Evolutionary conservation across 2,888 invertebrate genomes (phyloP).

Genomic region (Cerastoderma edule): DNA sequence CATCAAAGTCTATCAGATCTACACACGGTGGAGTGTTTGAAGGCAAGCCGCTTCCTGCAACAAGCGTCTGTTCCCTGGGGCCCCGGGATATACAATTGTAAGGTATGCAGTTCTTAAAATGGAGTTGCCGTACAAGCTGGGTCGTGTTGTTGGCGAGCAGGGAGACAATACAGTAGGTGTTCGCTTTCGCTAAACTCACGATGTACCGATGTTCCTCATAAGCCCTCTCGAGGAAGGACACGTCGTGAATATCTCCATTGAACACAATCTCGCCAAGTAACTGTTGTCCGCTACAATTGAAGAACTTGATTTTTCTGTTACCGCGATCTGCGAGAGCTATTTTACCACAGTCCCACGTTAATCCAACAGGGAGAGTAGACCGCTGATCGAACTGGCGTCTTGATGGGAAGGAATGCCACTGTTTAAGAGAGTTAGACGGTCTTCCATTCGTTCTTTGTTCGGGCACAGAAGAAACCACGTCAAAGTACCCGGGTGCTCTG

Average conservation of each 20-base stretch:
- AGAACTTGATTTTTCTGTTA: constrained; percentile 52
- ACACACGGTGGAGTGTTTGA: constrained; percentile 23
- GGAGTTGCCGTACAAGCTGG: constrained; percentile 34
- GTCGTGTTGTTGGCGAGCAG: constrained; percentile 9
- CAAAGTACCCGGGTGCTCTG: constrained; percentile 12
- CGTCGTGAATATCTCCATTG: constrained; percentile 44
- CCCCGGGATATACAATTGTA: constrained; percentile 49
- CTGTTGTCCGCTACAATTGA: constrained; percentile 28
- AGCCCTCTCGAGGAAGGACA: constrained; percentile 45
- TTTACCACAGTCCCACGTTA: constrained; percentile 44
- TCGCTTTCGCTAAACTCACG: constrained; percentile 35
- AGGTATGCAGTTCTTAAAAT: background rate
- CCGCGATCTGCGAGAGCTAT: constrained; percentile 49
- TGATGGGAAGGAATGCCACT: constrained; percentile 54
- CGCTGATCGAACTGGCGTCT: constrained; percentile 40
- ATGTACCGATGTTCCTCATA: constrained; percentile 43
- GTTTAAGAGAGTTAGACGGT: constrained; percentile 24
- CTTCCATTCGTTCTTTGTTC: background rate
- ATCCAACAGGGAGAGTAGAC: constrained; percentile 28
- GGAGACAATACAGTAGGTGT: constrained; percentile 37
- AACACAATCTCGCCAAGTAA: constrained; percentile 39
- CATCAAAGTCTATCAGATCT: constrained; percentile 40
- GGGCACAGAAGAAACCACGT: background rate
- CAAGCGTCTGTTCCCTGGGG: constrained; percentile 43
- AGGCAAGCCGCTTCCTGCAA: constrained; percentile 35